phyloP scores from a whole-genome alignment of 2,888 invertebrate genomes.

The Catocala sponsa region DNA sequence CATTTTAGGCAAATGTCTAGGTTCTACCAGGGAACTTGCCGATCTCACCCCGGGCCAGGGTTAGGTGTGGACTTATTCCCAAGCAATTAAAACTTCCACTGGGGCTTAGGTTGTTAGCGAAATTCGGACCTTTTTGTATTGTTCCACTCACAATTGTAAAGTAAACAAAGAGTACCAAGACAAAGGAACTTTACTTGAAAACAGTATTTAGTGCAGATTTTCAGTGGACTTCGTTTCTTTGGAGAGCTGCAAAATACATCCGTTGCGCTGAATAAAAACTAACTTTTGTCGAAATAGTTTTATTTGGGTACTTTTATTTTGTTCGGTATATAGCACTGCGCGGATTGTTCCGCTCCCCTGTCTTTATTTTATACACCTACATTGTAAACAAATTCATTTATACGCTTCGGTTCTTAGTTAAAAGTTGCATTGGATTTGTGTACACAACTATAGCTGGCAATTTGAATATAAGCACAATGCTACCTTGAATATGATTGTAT shows the following conservation, averaged over 20 bases:
- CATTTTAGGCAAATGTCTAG: slow-evolving; percentile 65
- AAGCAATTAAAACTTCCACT: slow-evolving; percentile 83
- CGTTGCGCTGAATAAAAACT: slow-evolving; percentile 68
- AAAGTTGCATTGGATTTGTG: slow-evolving; percentile 16
- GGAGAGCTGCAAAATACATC: slow-evolving; percentile 65
- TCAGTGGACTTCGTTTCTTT: slow-evolving; percentile 64
- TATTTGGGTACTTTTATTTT: slow-evolving; percentile 62
- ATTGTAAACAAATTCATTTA: slow-evolving; percentile 51
- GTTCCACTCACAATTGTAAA: slow-evolving; percentile 72
- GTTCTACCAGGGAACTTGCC: slow-evolving; percentile 47
- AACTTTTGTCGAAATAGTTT: slow-evolving; percentile 57
- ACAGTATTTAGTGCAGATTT: slow-evolving; percentile 79
- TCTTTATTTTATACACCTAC: slow-evolving; percentile 40
- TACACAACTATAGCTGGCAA: slow-evolving; percentile 14
- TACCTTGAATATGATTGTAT: too few species aligned
- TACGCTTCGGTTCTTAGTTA: slow-evolving; percentile 31
- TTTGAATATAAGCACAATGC: slow-evolving; percentile 21
- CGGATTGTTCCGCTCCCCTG: slow-evolving; percentile 37
- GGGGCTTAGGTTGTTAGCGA: slow-evolving; percentile 73
- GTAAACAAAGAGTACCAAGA: slow-evolving; percentile 79
- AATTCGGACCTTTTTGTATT: slow-evolving; percentile 80
- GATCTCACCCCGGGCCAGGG: slow-evolving; percentile 27
- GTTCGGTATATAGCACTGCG: slow-evolving; percentile 47
- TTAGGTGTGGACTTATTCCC: slow-evolving; percentile 68
- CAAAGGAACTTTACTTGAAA: slow-evolving; percentile 76